phyloP scores from a whole-genome alignment of 2,888 invertebrate species.

The Apamea anceps region DNA sequence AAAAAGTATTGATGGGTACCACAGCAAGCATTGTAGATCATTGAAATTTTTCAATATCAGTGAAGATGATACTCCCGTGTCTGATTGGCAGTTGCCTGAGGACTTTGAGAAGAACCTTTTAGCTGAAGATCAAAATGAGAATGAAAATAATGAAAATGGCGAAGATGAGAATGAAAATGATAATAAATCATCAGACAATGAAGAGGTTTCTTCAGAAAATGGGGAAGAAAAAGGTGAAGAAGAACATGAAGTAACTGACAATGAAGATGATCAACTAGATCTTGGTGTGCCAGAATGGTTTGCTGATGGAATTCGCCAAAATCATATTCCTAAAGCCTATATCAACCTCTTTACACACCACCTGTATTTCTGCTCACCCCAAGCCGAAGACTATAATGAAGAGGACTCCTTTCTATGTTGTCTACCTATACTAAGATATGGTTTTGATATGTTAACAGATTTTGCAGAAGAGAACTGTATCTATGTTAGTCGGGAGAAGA shows the following conservation, averaged over 20 bases:
- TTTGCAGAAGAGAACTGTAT: slow-evolving; percentile 79
- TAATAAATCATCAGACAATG: slow-evolving; percentile 62
- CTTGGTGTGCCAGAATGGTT: slow-evolving; percentile 91
- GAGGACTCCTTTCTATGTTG: slow-evolving; percentile 91
- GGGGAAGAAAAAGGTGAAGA: slow-evolving; percentile 68
- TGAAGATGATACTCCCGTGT: slow-evolving; percentile 54
- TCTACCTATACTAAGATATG: slow-evolving; percentile 91
- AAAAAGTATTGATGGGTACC: slow-evolving; percentile 92
- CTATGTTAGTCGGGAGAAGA: slow-evolving; percentile 83
- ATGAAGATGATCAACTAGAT: slow-evolving; percentile 70
- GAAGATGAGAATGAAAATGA: slow-evolving; percentile 58
- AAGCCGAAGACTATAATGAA: slow-evolving; percentile 92
- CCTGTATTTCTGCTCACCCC: slow-evolving; percentile 92
- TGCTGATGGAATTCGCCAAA: slow-evolving; percentile 90
- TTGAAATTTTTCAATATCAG: slow-evolving; percentile 89
- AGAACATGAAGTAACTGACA: slow-evolving; percentile 57
- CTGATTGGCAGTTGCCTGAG: slow-evolving; percentile 61
- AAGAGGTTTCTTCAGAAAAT: slow-evolving; percentile 61
- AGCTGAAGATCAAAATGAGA: slow-evolving; percentile 58
- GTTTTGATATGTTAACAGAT: slow-evolving; percentile 88
- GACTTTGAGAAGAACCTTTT: slow-evolving; percentile 63
- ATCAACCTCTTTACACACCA: slow-evolving; percentile 92
- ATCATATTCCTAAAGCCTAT: slow-evolving; percentile 91
- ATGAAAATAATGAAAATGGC: slow-evolving; percentile 24
- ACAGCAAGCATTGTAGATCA: slow-evolving; percentile 89